Percentiles rank a stretch among this genome's conserved stretches.
These are phyloP conservation scores for Diogma glabrata DNA, from an alignment of 2,888 invertebrate species.

Conservation along the genomic window DNA sequence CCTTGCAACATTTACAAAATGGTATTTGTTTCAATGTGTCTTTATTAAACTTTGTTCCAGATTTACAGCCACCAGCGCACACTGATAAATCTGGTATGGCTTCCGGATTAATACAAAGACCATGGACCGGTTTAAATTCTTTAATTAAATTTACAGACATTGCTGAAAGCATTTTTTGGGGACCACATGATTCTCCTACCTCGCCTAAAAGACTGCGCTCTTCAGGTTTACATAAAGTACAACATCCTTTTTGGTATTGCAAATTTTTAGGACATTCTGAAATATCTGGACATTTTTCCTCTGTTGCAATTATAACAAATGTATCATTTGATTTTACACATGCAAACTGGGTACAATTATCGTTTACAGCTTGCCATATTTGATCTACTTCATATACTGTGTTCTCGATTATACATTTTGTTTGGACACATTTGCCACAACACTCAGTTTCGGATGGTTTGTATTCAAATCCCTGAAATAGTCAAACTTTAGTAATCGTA, in stretches of 20 bases:
- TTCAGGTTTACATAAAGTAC: constrained; percentile 49
- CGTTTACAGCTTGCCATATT: constrained; percentile 44
- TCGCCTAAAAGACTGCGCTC: too few relatives aligned
- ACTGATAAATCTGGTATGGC: constrained; percentile 51
- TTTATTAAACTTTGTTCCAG: constrained; percentile 52
- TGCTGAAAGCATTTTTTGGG: constrained; percentile 41
- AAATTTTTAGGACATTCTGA: constrained; percentile 45
- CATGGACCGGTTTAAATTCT: constrained; percentile 38
- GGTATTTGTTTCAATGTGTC: not conserved
- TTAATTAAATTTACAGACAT: constrained; percentile 48
- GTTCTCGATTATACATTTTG: constrained; percentile 43
- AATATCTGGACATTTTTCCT: constrained; percentile 50
- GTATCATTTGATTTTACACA: constrained; percentile 41
- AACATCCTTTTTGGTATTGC: constrained; percentile 53
- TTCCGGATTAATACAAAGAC: constrained; percentile 50
- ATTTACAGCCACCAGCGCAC: constrained; percentile 59
- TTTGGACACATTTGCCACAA: constrained; percentile 53
- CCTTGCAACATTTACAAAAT: constrained; percentile 1
- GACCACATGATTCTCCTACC: constrained; percentile 41
- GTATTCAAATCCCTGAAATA: constrained; percentile 52
- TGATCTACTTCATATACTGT: constrained; percentile 40
- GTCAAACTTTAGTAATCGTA: too few relatives aligned
- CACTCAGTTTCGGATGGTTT: constrained; percentile 36
- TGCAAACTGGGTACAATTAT: constrained; percentile 51
- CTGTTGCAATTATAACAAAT: constrained; percentile 42